These are phyloP conservation scores for Tyrannus savana DNA, from an alignment of 2,113 vertebrate genomes.

Conservation along the genomic window DNA sequence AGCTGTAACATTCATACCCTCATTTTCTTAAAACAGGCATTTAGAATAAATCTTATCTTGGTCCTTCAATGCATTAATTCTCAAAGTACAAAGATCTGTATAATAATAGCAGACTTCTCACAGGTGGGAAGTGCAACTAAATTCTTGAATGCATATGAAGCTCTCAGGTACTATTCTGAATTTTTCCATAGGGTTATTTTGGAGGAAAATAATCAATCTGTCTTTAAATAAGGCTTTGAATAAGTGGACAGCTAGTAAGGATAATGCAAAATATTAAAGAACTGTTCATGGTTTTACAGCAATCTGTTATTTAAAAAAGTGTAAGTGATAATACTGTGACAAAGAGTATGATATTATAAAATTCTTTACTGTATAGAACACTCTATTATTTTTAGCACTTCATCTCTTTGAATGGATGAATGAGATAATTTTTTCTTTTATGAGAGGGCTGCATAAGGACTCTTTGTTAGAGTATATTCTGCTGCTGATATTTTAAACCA, in stretches of 20 bases:
- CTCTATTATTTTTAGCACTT: background rate
- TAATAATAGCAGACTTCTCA: background rate
- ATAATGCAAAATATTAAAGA: background rate
- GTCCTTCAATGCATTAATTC: background rate
- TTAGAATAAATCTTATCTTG: background rate
- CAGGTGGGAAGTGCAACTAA: background rate
- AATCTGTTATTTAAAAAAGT: background rate
- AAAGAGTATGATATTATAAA: background rate
- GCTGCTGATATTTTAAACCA: background rate
- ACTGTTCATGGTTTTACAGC: background rate
- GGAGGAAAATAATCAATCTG: background rate
- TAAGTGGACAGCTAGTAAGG: background rate
- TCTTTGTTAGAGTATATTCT: background rate
- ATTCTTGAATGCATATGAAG: background rate
- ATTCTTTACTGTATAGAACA: background rate
- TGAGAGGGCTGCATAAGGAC: background rate
- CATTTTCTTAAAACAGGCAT: background rate
- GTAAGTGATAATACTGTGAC: background rate
- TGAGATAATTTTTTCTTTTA: background rate
- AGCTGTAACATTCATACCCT: background rate
- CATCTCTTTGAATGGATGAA: background rate
- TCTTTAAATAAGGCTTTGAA: background rate
- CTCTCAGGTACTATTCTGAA: background rate
- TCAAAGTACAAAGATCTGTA: background rate
- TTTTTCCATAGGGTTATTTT: background rate